Evolutionary conservation across 2,888 invertebrate genomes (phyloP).

Genomic region (Tetrapedia diversipes): DNA sequence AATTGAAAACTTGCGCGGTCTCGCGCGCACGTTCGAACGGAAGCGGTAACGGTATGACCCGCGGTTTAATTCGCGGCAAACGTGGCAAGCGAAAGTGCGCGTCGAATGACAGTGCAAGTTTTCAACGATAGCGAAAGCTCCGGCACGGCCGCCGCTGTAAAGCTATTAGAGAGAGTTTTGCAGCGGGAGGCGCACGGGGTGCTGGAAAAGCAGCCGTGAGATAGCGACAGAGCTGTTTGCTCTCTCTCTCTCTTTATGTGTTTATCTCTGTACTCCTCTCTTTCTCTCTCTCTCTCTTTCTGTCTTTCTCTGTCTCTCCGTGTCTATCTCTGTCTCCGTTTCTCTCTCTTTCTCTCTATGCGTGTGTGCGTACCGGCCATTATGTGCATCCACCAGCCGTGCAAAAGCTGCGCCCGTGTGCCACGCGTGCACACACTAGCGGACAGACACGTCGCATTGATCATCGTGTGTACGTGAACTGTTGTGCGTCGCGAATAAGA

Average conservation of each 20-base stretch:
- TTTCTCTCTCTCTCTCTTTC: slow-evolving; percentile 61
- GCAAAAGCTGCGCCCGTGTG: slow-evolving; percentile 49
- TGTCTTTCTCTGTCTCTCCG: too few species aligned
- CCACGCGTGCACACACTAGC: not conserved
- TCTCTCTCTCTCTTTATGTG: slow-evolving; percentile 50
- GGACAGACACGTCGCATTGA: slow-evolving; percentile 48
- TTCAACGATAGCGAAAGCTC: slow-evolving; percentile 81
- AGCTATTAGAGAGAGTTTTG: slow-evolving; percentile 76
- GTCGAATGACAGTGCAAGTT: slow-evolving; percentile 79
- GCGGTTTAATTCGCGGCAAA: slow-evolving; percentile 59
- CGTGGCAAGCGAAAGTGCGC: slow-evolving; percentile 75
- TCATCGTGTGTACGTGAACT: slow-evolving; percentile 42
- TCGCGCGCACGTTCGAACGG: not conserved
- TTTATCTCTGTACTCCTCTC: too few species aligned
- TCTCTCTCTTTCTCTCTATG: too few species aligned
- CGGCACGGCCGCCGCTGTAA: slow-evolving; percentile 76
- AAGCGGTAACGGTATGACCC: slow-evolving; percentile 15
- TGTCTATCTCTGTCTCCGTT: too few species aligned
- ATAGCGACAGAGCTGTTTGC: slow-evolving; percentile 58
- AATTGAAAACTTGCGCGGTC: not conserved
- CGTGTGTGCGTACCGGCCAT: slow-evolving; percentile 26
- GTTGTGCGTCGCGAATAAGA: slow-evolving; percentile 50
- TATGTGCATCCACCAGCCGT: slow-evolving; percentile 59
- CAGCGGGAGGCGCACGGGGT: slow-evolving; percentile 62
- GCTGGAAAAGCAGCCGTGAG: slow-evolving; percentile 66